A percentile compares a stretch with the other conserved stretches of the same genome.
These are phyloP conservation scores for Onthophagus taurus DNA, from an alignment of 1,140 invertebrate genomes.

Conservation along the genomic window DNA sequence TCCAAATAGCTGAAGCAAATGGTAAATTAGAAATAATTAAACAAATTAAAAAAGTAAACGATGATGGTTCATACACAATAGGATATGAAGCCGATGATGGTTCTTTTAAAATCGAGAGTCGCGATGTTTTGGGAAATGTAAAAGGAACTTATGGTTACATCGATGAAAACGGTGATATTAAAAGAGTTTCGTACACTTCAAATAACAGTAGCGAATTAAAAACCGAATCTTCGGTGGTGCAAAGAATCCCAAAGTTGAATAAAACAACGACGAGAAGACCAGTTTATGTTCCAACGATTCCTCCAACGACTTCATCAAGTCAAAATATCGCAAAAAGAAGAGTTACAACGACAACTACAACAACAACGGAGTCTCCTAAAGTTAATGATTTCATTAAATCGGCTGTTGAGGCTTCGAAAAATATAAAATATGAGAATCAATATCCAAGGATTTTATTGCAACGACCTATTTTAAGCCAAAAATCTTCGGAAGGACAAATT, in stretches of 20 bases:
- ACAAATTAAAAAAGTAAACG: slow-evolving; percentile 70
- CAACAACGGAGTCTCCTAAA: slow-evolving; percentile 21
- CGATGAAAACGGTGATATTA: slow-evolving; percentile 68
- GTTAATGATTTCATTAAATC: slow-evolving; percentile 35
- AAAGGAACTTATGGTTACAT: slow-evolving; percentile 81
- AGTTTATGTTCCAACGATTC: slow-evolving; percentile 37
- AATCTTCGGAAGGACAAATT: slow-evolving; percentile 31
- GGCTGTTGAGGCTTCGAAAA: slow-evolving; percentile 29
- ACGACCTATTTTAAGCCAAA: slow-evolving; percentile 11
- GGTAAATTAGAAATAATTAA: slow-evolving; percentile 54
- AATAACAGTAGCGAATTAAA: slow-evolving; percentile 46
- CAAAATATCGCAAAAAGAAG: slow-evolving; percentile 50
- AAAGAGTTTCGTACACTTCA: slow-evolving; percentile 72
- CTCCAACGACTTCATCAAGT: slow-evolving; percentile 39
- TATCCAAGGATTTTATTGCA: slow-evolving; percentile 26
- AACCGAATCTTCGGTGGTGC: slow-evolving; percentile 42
- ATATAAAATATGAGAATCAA: slow-evolving; percentile 17
- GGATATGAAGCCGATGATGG: slow-evolving; percentile 78
- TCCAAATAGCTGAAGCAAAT: slow-evolving; percentile 46
- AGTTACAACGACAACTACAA: slow-evolving; percentile 34
- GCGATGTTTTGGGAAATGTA: slow-evolving; percentile 69
- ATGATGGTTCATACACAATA: slow-evolving; percentile 76
- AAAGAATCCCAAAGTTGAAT: slow-evolving; percentile 40
- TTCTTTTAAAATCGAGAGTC: slow-evolving; percentile 74
- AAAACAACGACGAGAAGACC: slow-evolving; percentile 36